Evolutionary conservation across 2,797 vertebrate genomes (phyloP), one percentile per base, ranked within the genome.

Genomic region (Oryzias dopingdopingensis): DNA sequence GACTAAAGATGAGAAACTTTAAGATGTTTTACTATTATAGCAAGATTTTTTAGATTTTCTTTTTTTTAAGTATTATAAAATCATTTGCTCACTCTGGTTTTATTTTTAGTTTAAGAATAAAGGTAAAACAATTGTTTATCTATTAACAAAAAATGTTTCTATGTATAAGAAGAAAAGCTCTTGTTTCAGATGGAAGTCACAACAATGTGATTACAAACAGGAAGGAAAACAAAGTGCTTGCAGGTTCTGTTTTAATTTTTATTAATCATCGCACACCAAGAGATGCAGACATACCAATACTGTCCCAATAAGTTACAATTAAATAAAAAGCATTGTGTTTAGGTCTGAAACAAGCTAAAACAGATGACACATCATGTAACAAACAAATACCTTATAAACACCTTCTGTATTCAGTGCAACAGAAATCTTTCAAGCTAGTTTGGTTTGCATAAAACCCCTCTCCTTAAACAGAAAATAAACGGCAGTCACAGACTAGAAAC

Each of bases 251-350:
- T 77, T 67, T 24, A 43, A 4, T 62, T 74, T 81, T 84, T 83
- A 75, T 80, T 77, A 57, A 56, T 74, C 56, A 62, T 63, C 75
- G 82, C 74, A 70, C 79, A 86, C 73, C 59, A 65, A 71, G 22
- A 56, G 79, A 83, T 64, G 77, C 65, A 78, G 80, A 80, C 68
- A 78, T 66, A 79, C 68, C 42, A 82, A 86, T 64, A 84, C 80
- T 75, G 74, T 70, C 80, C 74, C 73, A 88, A 89, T 89, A 89
- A 91, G 64, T 90, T 90, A 90, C 62, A 70, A 82, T 90, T 89
- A 90, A 88, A 89, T 89, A 87, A 85, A 86, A 84, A 64, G 82
- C 74, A 67, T 69, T 62, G 48, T 67, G 56, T 76, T 73, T 55
- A 65, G 47, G 62, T 73, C 63, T 72, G 72, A 52, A 55, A 72